Evolutionary conservation across 2,888 invertebrate genomes (phyloP), one percentile per base, ranked within the genome.

Genomic region (Leptura quadrifasciata): DNA sequence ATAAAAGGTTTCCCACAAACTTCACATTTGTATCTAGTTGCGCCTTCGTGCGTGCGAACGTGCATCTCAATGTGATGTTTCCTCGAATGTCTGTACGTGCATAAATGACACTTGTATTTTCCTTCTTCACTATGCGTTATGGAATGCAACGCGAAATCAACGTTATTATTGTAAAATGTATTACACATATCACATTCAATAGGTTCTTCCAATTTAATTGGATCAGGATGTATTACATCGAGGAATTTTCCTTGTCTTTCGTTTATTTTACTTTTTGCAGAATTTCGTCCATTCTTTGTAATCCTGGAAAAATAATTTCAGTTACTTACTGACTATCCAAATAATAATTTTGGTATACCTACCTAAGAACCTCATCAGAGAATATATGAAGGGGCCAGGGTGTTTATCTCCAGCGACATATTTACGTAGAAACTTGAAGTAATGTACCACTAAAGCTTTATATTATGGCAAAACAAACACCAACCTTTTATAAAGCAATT

Each of bases 1-100:
- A 90, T 90, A 74, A 91, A 91, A n/a, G 89, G 89, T 75, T 91
- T 91, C 76, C 89, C 88, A 81, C 91, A 91, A 10, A 90, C 89
- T 76, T 91, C 90, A 83, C 91, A 91, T 79, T 90, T 82, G 18
- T 85, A 84, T 4, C 54, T 89, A 75, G 75, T 87, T 87, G 85
- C 86, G 0, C 89, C 90, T 0, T 84, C 87, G 76, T 92, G 91
- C 0, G 88, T 89, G 58, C 87, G 85, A 0, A 87, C 74, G 74
- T 91, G 91, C 82, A 85, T 85, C 72, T 85, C 85, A 21, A 86
- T 82, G 54, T 83, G 82, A 47, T 86, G 85, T 70, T 82, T 84
- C 17, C 85, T 86, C 8, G 80, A 78, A 72, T 84, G 86, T 21
- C 81, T 77, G 64, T 84, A 87, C 54, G 83, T 81, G 72, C 87